Conservation (phyloP, 2,113 vertebrate genomes). For the Psophia crepitans region DNA sequence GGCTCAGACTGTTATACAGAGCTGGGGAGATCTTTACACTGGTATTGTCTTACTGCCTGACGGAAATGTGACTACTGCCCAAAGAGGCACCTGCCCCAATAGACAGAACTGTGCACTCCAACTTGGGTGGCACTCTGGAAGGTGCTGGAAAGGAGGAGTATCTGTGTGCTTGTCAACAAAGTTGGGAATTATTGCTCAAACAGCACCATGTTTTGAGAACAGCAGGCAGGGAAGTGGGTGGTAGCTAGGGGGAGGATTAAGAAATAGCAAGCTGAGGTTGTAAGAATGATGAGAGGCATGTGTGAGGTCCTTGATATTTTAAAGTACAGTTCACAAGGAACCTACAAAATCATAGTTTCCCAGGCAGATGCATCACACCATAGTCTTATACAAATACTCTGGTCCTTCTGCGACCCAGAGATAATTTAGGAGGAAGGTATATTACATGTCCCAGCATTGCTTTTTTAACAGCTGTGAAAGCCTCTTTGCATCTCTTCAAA, state of each 20-base stretch:
- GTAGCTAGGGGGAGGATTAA: neutral
- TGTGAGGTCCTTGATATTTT: neutral
- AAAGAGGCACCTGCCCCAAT: neutral
- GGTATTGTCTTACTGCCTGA: neutral
- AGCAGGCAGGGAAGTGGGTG: neutral
- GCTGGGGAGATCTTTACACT: neutral
- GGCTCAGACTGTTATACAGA: neutral
- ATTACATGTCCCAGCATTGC: neutral
- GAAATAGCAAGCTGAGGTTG: neutral
- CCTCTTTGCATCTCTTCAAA: constrained; percentile 14
- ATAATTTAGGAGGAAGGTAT: constrained; percentile 2
- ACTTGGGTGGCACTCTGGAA: neutral
- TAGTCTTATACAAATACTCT: neutral
- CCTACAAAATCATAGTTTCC: neutral
- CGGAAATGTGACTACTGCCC: neutral
- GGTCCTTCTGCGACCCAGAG: neutral
- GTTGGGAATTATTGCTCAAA: neutral
- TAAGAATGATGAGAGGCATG: neutral
- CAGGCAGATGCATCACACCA: neutral
- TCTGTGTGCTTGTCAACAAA: neutral
- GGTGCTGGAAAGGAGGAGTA: neutral
- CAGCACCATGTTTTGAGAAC: neutral
- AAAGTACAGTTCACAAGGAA: neutral
- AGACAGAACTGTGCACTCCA: neutral
- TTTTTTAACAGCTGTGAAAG: constrained; percentile 28